phyloP scores from a whole-genome alignment of 2,888 invertebrate genomes.

The Brenthis ino region DNA sequence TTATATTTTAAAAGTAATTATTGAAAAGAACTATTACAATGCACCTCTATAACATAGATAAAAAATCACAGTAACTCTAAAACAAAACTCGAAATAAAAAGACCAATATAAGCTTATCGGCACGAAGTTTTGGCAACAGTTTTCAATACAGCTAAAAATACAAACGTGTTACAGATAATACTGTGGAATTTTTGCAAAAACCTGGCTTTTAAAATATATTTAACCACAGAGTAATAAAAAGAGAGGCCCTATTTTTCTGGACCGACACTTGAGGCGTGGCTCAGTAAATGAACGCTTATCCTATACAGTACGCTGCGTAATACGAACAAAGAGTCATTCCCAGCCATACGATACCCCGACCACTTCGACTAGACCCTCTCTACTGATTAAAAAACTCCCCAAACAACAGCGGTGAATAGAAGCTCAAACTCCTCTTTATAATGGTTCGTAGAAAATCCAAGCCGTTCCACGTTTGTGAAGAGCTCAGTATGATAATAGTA shows the following conservation, averaged over 20 bases:
- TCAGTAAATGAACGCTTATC: slow-evolving; percentile 39
- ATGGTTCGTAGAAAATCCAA: slow-evolving; percentile 28
- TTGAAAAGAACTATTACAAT: no score
- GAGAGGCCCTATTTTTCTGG: slow-evolving; percentile 26
- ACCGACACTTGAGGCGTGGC: slow-evolving; percentile 38
- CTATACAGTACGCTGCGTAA: slow-evolving; percentile 37
- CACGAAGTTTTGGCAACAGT: slow-evolving; percentile 1
- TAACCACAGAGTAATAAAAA: slow-evolving; percentile 13
- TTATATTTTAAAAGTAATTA: no score
- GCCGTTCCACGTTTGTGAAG: slow-evolving; percentile 32
- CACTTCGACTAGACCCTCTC: slow-evolving; percentile 28
- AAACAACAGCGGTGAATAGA: slow-evolving; percentile 27
- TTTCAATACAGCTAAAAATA: slow-evolving; percentile 1
- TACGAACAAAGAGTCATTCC: slow-evolving; percentile 37
- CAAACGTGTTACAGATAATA: not conserved
- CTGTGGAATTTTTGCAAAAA: not conserved
- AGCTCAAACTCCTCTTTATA: slow-evolving; percentile 24
- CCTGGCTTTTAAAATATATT: slow-evolving; percentile 4
- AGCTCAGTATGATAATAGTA: slow-evolving; percentile 33
- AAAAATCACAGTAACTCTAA: not conserved
- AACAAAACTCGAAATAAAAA: not conserved
- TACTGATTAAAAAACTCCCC: slow-evolving; percentile 32
- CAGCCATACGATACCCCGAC: slow-evolving; percentile 30
- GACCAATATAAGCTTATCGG: not conserved
- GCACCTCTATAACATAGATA: not conserved